These are phyloP conservation scores for Aspiorhynchus laticeps DNA, from an alignment of 2,113 vertebrate species.

Conservation along the genomic window DNA sequence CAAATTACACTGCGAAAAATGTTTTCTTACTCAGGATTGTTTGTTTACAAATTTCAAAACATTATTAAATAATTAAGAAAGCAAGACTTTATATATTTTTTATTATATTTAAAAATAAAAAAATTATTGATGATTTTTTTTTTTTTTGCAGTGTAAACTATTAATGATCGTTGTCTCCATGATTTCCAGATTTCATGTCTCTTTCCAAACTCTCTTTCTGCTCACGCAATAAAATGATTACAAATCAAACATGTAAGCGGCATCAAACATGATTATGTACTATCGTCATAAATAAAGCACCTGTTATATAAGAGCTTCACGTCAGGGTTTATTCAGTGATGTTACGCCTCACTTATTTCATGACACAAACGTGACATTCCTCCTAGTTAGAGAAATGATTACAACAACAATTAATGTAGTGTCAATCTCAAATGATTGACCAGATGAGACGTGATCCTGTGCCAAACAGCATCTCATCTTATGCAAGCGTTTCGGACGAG, in stretches of 20 bases:
- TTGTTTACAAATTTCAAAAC: too few relatives aligned
- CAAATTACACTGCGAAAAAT: too few relatives aligned
- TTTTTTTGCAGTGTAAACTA: not conserved
- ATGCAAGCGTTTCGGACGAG: not conserved
- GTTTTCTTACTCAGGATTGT: too few relatives aligned
- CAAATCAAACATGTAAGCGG: not conserved
- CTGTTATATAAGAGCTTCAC: not conserved
- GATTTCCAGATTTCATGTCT: not conserved
- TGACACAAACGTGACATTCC: not conserved
- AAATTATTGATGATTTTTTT: too few relatives aligned
- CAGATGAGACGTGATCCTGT: too few relatives aligned
- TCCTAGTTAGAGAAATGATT: not conserved
- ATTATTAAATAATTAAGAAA: too few relatives aligned
- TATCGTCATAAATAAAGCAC: not conserved
- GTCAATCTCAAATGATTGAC: conserved; percentile 18
- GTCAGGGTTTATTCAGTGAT: not conserved
- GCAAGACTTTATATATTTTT: too few relatives aligned
- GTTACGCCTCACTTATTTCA: not conserved
- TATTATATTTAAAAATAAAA: too few relatives aligned
- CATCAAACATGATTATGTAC: not conserved
- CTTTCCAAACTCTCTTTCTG: not conserved
- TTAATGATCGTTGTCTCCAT: not conserved
- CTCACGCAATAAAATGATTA: not conserved
- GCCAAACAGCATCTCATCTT: not conserved
- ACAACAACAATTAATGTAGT: not conserved